Percentiles rank a stretch among this genome's conserved stretches.
Evolutionary conservation across 2,113 vertebrate genomes (phyloP).

Genomic region (Hemiscyllium ocellatum): DNA sequence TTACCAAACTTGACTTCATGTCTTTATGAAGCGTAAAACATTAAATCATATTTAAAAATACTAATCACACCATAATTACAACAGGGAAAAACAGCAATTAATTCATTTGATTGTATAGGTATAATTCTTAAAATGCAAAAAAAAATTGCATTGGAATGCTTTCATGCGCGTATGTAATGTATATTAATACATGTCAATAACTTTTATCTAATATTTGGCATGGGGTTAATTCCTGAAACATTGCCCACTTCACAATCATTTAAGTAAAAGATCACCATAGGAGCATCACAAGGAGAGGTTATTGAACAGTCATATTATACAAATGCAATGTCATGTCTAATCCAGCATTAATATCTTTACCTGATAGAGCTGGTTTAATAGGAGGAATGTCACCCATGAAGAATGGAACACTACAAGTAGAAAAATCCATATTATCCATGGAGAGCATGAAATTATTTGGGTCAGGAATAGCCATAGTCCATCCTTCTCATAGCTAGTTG

Average conservation of each 20-base stretch:
- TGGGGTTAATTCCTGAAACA: neutral
- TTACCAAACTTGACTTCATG: neutral
- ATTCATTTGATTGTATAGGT: neutral
- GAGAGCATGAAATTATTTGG: slow-evolving; percentile 66
- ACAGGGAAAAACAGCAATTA: neutral
- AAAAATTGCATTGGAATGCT: neutral
- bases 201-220: neutral
- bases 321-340: neutral
- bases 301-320: neutral
- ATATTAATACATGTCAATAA: neutral
- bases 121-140: neutral
- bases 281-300: neutral
- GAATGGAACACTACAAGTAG: slow-evolving; percentile 64
- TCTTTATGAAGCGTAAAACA: neutral
- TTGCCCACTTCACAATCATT: neutral
- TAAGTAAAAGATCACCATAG: neutral
- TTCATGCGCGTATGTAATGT: neutral
- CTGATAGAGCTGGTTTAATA: slow-evolving; percentile 82
- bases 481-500: slow-evolving; percentile 57
- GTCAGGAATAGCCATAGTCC: slow-evolving; percentile 63
- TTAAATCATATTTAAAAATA: neutral
- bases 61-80: neutral
- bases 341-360: slow-evolving; percentile 50
- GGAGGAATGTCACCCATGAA: slow-evolving; percentile 62
- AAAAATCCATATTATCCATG: slow-evolving; percentile 78